phyloP scores from a whole-genome alignment of 64 coral and sea anemone species.

The Montipora sp. region DNA sequence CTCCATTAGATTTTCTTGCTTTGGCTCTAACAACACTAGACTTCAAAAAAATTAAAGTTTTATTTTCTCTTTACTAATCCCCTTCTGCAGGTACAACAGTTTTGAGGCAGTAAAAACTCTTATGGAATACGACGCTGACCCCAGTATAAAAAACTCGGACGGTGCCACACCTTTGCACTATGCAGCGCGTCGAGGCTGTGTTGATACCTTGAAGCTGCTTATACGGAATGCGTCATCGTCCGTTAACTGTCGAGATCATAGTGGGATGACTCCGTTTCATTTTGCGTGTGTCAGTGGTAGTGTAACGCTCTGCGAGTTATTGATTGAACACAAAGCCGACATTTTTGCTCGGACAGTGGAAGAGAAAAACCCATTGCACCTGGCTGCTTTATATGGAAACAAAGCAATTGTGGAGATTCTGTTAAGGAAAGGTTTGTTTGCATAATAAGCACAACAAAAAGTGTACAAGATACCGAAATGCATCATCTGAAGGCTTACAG shows the following conservation, averaged over 20 bases:
- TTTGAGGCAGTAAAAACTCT: conserved; percentile 58
- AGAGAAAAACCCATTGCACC: conserved; percentile 64
- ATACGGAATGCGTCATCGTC: conserved; percentile 26
- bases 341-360: conserved; percentile 26
- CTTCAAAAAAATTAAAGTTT: too few relatives aligned
- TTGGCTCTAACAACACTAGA: too few relatives aligned
- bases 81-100: conserved; percentile 66
- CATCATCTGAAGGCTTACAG: too few relatives aligned
- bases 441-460: not conserved
- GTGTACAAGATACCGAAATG: too few relatives aligned
- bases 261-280: conserved; percentile 70
- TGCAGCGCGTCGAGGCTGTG: conserved; percentile 67
- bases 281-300: conserved; percentile 75
- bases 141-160: conserved; percentile 40
- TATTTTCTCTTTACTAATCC: not conserved
- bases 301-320: conserved; percentile 53
- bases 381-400: conserved; percentile 64
- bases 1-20: too few relatives aligned
- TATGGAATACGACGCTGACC: conserved; percentile 70
- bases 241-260: conserved; percentile 73
- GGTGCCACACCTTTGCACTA: conserved; percentile 81
- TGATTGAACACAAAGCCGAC: conserved; percentile 54
- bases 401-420: conserved; percentile 55
- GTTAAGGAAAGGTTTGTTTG: conserved; percentile 60
- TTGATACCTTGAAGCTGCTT: conserved; percentile 42